These are phyloP conservation scores for Prietella phreatophila DNA, from an alignment of 2,113 vertebrate genomes.

Conservation along the genomic window DNA sequence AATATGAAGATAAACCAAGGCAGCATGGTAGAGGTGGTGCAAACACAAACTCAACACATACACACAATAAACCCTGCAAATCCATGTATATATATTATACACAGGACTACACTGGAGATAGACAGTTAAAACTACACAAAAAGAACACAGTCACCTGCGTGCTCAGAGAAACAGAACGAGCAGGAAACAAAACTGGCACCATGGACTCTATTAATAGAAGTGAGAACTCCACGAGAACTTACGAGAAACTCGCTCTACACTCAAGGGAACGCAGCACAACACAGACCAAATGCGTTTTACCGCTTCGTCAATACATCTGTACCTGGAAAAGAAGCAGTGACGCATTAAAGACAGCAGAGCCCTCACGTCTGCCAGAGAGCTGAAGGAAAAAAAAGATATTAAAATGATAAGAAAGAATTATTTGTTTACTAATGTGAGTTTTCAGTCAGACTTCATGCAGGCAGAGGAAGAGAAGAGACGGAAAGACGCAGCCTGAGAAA, in stretches of 20 bases:
- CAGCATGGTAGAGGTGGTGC: background rate
- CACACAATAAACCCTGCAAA: background rate
- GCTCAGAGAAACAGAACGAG: background rate
- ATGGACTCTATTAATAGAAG: background rate
- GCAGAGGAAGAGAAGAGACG: background rate
- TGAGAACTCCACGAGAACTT: background rate
- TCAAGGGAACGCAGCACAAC: background rate
- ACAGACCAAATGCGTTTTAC: background rate
- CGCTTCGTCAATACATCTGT: background rate
- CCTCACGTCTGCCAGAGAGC: background rate
- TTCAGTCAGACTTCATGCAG: background rate
- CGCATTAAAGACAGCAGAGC: background rate
- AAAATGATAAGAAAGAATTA: background rate
- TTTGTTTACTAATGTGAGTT: background rate
- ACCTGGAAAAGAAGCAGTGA: background rate
- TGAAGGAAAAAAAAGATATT: background rate
- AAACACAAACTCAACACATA: background rate
- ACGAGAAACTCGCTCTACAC: background rate
- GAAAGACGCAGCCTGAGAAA: no score
- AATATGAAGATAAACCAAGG: background rate
- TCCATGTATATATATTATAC: background rate
- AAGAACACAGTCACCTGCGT: background rate
- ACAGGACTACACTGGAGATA: no score
- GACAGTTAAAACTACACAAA: background rate
- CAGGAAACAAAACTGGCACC: background rate